Percentiles rank a stretch among this genome's conserved stretches.
phyloP scores from a whole-genome alignment of 2,113 vertebrate genomes.

The Clarias macrocephalus region DNA sequence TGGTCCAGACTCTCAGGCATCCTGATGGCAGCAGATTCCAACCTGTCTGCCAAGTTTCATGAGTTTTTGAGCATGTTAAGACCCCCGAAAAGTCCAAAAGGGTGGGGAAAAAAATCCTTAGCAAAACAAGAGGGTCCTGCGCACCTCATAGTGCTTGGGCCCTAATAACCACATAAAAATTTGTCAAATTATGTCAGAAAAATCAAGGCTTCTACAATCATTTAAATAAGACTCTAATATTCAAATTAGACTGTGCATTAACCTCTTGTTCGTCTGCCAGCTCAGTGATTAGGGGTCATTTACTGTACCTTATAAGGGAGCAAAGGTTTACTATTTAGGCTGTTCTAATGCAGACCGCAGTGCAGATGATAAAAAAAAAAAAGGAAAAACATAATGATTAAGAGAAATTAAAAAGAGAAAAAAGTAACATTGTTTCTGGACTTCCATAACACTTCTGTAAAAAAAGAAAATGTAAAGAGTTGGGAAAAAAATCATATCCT shows the following conservation, averaged over 20 bases:
- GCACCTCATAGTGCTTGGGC: too few relatives aligned
- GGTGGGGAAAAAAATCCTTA: too few relatives aligned
- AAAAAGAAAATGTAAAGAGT: too few relatives aligned
- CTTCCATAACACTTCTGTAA: background rate
- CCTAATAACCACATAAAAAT: background rate
- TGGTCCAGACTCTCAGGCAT: too few relatives aligned
- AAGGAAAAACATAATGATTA: background rate
- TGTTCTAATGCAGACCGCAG: background rate
- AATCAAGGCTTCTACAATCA: background rate
- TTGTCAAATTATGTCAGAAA: background rate
- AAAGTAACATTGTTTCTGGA: background rate
- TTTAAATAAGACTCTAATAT: background rate
- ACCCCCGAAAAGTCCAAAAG: too few relatives aligned
- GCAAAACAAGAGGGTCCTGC: too few relatives aligned
- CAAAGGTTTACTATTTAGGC: background rate
- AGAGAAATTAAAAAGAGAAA: background rate
- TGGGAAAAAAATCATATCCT: too few relatives aligned
- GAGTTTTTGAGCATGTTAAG: too few relatives aligned
- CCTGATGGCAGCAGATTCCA: too few relatives aligned
- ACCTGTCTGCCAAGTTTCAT: too few relatives aligned
- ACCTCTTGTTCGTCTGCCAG: background rate
- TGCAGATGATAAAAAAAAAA: background rate
- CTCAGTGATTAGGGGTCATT: background rate
- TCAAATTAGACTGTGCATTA: background rate
- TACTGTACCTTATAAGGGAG: background rate